Evolutionary conservation across 2,888 invertebrate genomes (phyloP).

Genomic region (Tricholauxania praeusta): DNA sequence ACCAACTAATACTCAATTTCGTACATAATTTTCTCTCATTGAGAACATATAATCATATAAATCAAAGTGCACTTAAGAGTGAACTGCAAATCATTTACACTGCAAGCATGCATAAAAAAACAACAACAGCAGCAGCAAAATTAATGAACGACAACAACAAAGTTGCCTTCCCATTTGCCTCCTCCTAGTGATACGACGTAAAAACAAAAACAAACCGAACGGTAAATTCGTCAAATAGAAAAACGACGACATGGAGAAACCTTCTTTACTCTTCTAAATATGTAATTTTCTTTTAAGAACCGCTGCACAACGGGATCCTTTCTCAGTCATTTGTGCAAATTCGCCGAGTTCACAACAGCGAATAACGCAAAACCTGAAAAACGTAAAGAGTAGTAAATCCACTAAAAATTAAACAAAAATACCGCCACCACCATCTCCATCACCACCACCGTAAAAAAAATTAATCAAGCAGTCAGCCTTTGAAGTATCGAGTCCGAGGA

Average conservation of each 20-base stretch:
- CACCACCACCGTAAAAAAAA: neutral
- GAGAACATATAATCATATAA: neutral
- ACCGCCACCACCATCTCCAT: neutral
- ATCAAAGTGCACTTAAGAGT: constrained; percentile 20
- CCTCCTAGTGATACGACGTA: neutral
- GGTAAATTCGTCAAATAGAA: constrained; percentile 8
- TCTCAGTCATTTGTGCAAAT: constrained; percentile 45
- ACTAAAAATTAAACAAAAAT: constrained; percentile 9
- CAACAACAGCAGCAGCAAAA: constrained; percentile 30
- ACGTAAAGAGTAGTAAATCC: neutral
- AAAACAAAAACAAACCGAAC: neutral
- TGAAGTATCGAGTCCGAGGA: no score
- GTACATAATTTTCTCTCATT: no score
- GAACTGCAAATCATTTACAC: constrained; percentile 10
- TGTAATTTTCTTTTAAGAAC: constrained; percentile 37
- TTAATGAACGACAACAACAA: constrained; percentile 27
- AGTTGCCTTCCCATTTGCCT: neutral
- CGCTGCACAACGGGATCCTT: constrained; percentile 34
- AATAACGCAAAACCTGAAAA: constrained; percentile 8
- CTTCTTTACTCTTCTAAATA: neutral
- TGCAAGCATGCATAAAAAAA: neutral
- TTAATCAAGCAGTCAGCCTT: no score
- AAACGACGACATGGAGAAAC: neutral
- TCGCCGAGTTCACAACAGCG: constrained; percentile 38
- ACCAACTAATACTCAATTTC: no score